Base-by-base conservation (phyloP, 2,797 vertebrate species). In the Semotilus atromaculatus region DNA sequence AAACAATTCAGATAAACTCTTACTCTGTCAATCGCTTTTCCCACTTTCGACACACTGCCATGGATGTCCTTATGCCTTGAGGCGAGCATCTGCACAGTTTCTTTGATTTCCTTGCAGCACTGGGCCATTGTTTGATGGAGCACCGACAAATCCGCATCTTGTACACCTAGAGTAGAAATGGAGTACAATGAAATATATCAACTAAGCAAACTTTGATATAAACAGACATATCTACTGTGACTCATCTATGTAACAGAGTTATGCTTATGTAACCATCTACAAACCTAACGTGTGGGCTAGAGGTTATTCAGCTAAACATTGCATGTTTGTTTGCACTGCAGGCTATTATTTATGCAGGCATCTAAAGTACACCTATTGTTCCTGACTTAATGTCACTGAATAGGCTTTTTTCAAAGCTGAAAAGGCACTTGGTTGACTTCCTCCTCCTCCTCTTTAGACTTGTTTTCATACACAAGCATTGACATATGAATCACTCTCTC, bases 21-120 rank as follows among this genome's bases (percentile, higher is more conserved):
- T 88, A 97, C 96, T 93, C 97, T 92, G 91, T 98, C 97, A 1
- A 97, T 97, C 86, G 97, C 97, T 93, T 97, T 98, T 85, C 97
- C 97, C 85, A 98, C 97, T 93, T 97, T 96, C 29, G 97, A 98
- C 72, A 98, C 97, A 1, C 97, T 98, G 91, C 96, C 96, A 43
- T 98, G 97, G 88, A 97, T 98, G 90, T 98, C 97, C 91, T 97
- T 98, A 90, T 97, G 97, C 85, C 96, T 94, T 0, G 95, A 97
- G 60, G 97, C 97, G 53, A 98, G 92, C 92, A 96, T 96, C 93
- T 98, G 97, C 86, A 98, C 97, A 0, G 96, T 97, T 90, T 97
- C 97, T 93, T 96, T 97, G 89, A 98, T 97, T 89, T 97, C 97
- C 92, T 95, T 96, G 92, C 97, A 98, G 91, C 97, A 97, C 88